Conservation (phyloP, 1,140 invertebrate species). For the Hyposmocoma kahamanoa region DNA sequence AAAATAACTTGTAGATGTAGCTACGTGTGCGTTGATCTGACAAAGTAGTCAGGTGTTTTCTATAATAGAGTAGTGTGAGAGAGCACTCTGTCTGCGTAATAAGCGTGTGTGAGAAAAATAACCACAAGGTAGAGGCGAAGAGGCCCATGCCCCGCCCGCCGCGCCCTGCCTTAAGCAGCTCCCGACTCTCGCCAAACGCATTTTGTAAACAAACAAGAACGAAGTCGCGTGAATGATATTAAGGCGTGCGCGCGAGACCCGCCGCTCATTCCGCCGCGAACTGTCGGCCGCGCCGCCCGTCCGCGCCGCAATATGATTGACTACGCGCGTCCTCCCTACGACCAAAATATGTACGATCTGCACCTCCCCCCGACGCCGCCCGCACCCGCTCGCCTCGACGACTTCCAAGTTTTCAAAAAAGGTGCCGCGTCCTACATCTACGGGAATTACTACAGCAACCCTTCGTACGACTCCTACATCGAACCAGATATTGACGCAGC, state of each 20-base stretch:
- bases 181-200: neutral
- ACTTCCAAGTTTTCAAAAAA: slow-evolving; percentile 60
- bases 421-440: slow-evolving; percentile 49
- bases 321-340: slow-evolving; percentile 57
- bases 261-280: slow-evolving; percentile 51
- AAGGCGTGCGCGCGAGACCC: slow-evolving; percentile 17
- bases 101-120: no score
- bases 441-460: slow-evolving; percentile 46
- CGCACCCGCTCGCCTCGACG: slow-evolving; percentile 54
- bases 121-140: no score
- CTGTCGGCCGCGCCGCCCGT: slow-evolving; percentile 38
- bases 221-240: slow-evolving; percentile 1
- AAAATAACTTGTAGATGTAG: no score
- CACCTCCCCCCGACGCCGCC: slow-evolving; percentile 38
- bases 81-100: no score
- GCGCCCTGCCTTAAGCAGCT: neutral
- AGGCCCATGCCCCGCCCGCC: no score
- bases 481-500: slow-evolving; percentile 43
- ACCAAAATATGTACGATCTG: slow-evolving; percentile 52
- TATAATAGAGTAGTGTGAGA: no score
- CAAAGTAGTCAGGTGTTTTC: no score
- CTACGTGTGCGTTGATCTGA: no score
- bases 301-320: slow-evolving; percentile 46
- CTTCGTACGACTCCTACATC: slow-evolving; percentile 39
- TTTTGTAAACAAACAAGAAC: slow-evolving; percentile 3